Conservation (phyloP, 1,140 invertebrate species). For the Melitaea cinxia region DNA sequence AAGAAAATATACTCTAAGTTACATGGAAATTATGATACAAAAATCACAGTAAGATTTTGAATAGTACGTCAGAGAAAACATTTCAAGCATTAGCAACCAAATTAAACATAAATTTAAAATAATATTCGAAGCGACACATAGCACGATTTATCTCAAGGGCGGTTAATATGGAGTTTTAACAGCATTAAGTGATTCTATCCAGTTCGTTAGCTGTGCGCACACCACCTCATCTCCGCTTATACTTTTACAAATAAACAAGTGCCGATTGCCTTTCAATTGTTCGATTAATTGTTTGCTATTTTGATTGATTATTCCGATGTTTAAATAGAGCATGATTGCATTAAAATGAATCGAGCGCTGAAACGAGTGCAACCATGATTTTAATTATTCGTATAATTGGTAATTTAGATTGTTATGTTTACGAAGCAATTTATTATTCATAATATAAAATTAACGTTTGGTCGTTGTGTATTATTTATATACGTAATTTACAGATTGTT, state of each 20-base stretch:
- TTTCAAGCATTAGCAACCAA: too few relatives aligned
- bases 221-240: conserved; percentile 5
- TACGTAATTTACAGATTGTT: too few relatives aligned
- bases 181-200: not conserved
- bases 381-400: not conserved
- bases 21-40: too few relatives aligned
- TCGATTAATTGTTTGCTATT: not conserved
- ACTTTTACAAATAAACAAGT: conserved; percentile 10
- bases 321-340: not conserved
- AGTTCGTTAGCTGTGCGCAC: conserved; percentile 15
- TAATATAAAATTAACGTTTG: too few relatives aligned
- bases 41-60: too few relatives aligned
- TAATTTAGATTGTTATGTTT: not conserved
- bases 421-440: too few relatives aligned
- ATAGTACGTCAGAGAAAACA: too few relatives aligned
- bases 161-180: not conserved
- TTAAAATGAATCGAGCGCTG: not conserved
- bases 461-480: too few relatives aligned
- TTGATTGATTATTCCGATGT: conserved; percentile 7
- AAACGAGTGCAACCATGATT: not conserved
- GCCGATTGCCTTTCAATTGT: conserved; percentile 9
- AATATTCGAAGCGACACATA: too few relatives aligned
- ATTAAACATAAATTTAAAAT: too few relatives aligned
- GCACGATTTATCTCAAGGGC: too few relatives aligned
- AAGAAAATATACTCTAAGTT: too few relatives aligned